These are phyloP conservation scores for Aleiodes alternator DNA, from an alignment of 2,888 invertebrate species.

Conservation along the genomic window DNA sequence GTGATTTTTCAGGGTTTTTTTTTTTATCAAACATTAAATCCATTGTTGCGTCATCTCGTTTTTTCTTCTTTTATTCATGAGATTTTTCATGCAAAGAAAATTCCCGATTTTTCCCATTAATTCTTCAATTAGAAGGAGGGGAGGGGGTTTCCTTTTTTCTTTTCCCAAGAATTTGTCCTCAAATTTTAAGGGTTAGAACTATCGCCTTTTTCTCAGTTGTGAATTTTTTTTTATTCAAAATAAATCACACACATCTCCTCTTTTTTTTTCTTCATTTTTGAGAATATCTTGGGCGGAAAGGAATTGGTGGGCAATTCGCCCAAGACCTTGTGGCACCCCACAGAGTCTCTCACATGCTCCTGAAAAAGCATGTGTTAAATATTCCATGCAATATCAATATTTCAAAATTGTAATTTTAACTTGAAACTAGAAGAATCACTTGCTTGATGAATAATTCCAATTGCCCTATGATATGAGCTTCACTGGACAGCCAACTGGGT, in stretches of 20 bases:
- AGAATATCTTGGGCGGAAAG: background rate
- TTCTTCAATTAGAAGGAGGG: too few species aligned
- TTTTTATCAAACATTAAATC: too few species aligned
- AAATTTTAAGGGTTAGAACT: background rate
- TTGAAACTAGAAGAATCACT: background rate
- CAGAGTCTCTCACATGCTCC: conserved; percentile 5
- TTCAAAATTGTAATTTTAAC: background rate
- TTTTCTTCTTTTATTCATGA: too few species aligned
- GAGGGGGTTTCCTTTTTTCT: background rate
- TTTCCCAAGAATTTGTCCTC: background rate
- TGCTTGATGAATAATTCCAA: background rate
- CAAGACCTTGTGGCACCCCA: conserved; percentile 8
- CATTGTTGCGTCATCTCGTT: too few species aligned
- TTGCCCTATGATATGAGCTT: background rate
- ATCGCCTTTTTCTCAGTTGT: background rate
- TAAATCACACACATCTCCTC: background rate
- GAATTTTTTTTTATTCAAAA: background rate
- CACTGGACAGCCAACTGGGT: too few species aligned
- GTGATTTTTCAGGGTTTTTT: too few species aligned
- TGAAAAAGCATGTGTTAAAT: conserved; percentile 7
- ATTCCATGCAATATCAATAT: background rate
- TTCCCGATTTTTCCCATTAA: too few species aligned
- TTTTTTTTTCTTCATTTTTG: background rate
- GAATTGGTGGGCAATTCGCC: background rate
- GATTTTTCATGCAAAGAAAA: too few species aligned